phyloP scores from a whole-genome alignment of 2,888 invertebrate genomes.

The Alviniconcha strummeri region DNA sequence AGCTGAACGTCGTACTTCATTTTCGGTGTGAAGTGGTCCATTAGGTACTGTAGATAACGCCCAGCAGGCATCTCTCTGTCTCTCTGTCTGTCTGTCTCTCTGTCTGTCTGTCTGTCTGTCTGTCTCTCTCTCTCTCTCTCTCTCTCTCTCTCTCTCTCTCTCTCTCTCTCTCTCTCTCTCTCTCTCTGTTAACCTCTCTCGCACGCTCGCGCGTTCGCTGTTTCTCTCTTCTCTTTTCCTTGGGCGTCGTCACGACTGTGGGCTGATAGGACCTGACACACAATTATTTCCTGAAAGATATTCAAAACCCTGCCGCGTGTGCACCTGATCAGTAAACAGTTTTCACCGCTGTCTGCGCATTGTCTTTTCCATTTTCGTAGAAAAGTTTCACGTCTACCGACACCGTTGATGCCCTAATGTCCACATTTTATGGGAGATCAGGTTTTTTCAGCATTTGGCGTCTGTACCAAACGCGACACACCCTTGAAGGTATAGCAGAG shows the following conservation, averaged over 20 bases:
- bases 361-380: not conserved
- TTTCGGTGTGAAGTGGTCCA: no score
- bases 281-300: constrained; percentile 27
- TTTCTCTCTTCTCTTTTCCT: not conserved
- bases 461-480: no score
- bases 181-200: constrained; percentile 12
- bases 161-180: constrained; percentile 12
- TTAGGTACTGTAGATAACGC: not conserved
- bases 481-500: no score
- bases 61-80: not conserved
- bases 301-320: not conserved
- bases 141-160: constrained; percentile 20
- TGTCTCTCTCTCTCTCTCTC: not conserved
- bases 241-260: not conserved
- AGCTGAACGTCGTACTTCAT: no score
- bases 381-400: no score
- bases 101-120: not conserved
- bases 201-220: not conserved
- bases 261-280: constrained; percentile 19
- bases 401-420: not conserved
- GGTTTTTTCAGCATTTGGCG: no score
- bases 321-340: constrained; percentile 15
- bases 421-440: no score
- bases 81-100: not conserved
- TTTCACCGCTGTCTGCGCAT: constrained; percentile 19